Conservation (phyloP, 2,888 invertebrate genomes). For the Lymantria dispar region DNA sequence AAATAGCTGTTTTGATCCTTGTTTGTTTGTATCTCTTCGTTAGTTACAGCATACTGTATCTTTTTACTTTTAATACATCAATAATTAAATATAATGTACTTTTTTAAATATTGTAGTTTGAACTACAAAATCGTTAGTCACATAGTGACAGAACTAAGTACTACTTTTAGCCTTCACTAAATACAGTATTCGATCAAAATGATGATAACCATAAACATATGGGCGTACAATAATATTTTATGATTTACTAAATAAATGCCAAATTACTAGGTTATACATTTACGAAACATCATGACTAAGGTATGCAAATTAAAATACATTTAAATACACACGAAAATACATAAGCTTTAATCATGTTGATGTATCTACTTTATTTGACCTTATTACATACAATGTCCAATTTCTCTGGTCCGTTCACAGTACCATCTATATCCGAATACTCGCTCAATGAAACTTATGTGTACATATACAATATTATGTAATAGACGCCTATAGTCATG, state of each 20-base stretch:
- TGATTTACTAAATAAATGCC: slow-evolving; percentile 55
- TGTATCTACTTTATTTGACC: slow-evolving; percentile 33
- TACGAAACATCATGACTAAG: slow-evolving; percentile 32
- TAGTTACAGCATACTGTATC: too few species aligned
- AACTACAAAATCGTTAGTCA: slow-evolving; percentile 24
- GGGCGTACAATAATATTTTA: slow-evolving; percentile 34
- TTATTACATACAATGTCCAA: slow-evolving; percentile 32
- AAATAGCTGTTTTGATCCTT: too few species aligned
- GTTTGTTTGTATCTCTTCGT: too few species aligned
- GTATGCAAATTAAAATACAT: slow-evolving; percentile 39
- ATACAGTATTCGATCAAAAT: slow-evolving; percentile 22
- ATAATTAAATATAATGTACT: too few species aligned
- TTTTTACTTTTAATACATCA: too few species aligned
- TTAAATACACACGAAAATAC: slow-evolving; percentile 45
- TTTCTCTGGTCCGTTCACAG: slow-evolving; percentile 34
- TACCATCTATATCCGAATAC: slow-evolving; percentile 20
- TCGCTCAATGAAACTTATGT: slow-evolving; percentile 25
- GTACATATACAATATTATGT: slow-evolving; percentile 11
- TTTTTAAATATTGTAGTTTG: slow-evolving; percentile 17
- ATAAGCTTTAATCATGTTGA: slow-evolving; percentile 43
- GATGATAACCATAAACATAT: slow-evolving; percentile 27
- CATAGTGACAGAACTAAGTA: slow-evolving; percentile 4
- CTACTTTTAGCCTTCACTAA: slow-evolving; percentile 9
- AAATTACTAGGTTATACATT: slow-evolving; percentile 35
- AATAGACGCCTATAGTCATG: slow-evolving; percentile 18